A percentile compares a stretch with the other conserved stretches of the same genome.
These are phyloP conservation scores for Andrena camellia DNA, from an alignment of 2,888 invertebrate genomes.

Conservation along the genomic window DNA sequence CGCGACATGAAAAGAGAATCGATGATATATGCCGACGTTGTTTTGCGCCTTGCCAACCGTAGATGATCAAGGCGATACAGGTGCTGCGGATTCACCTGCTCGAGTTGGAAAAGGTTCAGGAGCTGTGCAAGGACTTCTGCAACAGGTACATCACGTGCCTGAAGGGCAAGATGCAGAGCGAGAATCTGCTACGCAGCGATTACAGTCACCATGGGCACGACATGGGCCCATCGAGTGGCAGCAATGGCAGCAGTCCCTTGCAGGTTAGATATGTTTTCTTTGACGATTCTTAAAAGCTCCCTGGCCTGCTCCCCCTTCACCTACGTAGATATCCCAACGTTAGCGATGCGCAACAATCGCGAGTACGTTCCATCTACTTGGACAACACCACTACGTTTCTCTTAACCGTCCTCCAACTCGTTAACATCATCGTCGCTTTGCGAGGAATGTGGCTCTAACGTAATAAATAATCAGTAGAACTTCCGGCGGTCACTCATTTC, in stretches of 20 bases:
- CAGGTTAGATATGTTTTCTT: conserved; percentile 82
- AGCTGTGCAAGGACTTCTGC: conserved; percentile 97
- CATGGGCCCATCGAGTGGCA: conserved; percentile 83
- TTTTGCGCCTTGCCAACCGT: conserved; percentile 68
- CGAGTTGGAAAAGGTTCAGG: conserved; percentile 97
- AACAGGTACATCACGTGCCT: conserved; percentile 96
- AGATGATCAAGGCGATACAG: conserved; percentile 96
- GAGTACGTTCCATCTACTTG: background rate
- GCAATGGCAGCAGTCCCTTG: conserved; percentile 84
- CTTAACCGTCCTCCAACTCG: background rate
- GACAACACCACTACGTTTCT: conserved; percentile 1
- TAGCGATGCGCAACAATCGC: conserved; percentile 77
- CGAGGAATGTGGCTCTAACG: background rate
- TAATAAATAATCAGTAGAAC: background rate
- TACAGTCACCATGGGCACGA: conserved; percentile 87
- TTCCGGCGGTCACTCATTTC: background rate
- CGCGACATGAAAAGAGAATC: conserved; percentile 42
- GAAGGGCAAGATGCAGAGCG: conserved; percentile 96
- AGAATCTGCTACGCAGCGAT: conserved; percentile 93
- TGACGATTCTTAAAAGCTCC: conserved; percentile 64
- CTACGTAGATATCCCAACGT: conserved; percentile 83
- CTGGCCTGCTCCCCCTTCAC: conserved; percentile 78
- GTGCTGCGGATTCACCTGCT: conserved; percentile 96
- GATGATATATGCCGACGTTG: conserved; percentile 30
- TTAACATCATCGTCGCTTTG: background rate